These are phyloP conservation scores for Cynopterus brachyotis DNA, from an alignment of 2,113 vertebrate species.

Conservation along the genomic window DNA sequence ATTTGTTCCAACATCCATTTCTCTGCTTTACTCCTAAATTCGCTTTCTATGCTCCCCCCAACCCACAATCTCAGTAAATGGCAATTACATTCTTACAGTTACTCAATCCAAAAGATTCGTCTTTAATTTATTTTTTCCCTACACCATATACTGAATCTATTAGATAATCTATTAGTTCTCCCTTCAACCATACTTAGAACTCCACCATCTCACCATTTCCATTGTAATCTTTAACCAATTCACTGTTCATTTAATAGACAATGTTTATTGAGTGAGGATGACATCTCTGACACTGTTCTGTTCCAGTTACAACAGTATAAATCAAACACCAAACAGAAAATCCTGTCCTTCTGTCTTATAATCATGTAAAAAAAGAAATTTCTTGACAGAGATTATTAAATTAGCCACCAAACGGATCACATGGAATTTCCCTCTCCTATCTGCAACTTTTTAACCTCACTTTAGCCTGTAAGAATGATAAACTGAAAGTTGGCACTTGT, in stretches of 20 bases:
- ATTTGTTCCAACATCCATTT: neutral
- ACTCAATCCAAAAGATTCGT: neutral
- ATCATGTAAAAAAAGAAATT: neutral
- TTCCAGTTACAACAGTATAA: neutral
- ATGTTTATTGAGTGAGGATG: neutral
- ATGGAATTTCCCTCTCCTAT: neutral
- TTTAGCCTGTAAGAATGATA: neutral
- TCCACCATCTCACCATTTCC: too few species aligned
- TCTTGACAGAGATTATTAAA: neutral
- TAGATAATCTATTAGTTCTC: neutral
- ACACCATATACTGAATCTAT: neutral
- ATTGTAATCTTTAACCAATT: neutral
- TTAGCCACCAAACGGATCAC: neutral
- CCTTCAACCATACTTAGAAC: neutral
- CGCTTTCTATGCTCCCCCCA: accelerated
- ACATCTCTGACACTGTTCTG: neutral
- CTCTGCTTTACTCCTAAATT: neutral
- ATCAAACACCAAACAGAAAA: neutral
- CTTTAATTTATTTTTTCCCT: neutral
- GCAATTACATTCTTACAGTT: neutral
- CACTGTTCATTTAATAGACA: neutral
- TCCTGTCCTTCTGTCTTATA: neutral
- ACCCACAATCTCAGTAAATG: neutral
- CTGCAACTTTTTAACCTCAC: neutral
- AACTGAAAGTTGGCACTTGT: neutral